Evolutionary conservation across 2,888 invertebrate genomes (phyloP).

Genomic region (Caenorhabditis sinica): DNA sequence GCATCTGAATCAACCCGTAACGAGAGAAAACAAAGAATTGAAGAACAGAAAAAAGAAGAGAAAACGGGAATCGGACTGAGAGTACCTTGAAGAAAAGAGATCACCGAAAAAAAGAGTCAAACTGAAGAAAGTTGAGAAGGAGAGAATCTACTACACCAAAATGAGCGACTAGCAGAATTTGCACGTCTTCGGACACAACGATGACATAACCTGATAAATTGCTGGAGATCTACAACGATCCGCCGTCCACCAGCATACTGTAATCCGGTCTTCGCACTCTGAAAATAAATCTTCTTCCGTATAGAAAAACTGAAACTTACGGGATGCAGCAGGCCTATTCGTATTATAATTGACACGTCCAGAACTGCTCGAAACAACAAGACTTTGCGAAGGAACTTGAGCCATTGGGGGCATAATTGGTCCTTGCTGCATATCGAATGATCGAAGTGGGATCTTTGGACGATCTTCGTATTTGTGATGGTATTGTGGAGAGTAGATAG

Average conservation of each 20-base stretch:
- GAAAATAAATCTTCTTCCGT: not conserved
- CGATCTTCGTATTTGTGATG: slow-evolving; percentile 72
- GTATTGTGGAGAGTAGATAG: slow-evolving; percentile 68
- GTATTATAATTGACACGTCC: slow-evolving; percentile 56
- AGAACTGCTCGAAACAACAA: slow-evolving; percentile 60
- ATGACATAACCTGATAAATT: slow-evolving; percentile 82
- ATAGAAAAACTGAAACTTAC: slow-evolving; percentile 31
- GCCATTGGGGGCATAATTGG: slow-evolving; percentile 48
- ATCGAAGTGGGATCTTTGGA: slow-evolving; percentile 66
- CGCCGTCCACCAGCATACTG: slow-evolving; percentile 83
- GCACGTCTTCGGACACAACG: slow-evolving; percentile 82
- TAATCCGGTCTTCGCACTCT: slow-evolving; percentile 82
- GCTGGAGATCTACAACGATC: slow-evolving; percentile 81
- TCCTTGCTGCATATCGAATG: slow-evolving; percentile 60
- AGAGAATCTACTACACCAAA: slow-evolving; percentile 8
- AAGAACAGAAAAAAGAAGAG: slow-evolving; percentile 17
- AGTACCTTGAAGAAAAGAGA: slow-evolving; percentile 61
- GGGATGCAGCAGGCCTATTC: slow-evolving; percentile 31
- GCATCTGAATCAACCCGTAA: slow-evolving; percentile 52
- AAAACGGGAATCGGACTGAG: slow-evolving; percentile 28
- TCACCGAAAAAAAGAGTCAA: slow-evolving; percentile 40
- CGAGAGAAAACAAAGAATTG: slow-evolving; percentile 1
- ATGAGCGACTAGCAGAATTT: slow-evolving; percentile 76
- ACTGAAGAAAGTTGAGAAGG: slow-evolving; percentile 29
- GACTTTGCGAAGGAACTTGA: slow-evolving; percentile 51